Evolutionary conservation across 2,113 vertebrate genomes (phyloP), one percentile per base, ranked within the genome.

Genomic region (Sebastes schlegelii): DNA sequence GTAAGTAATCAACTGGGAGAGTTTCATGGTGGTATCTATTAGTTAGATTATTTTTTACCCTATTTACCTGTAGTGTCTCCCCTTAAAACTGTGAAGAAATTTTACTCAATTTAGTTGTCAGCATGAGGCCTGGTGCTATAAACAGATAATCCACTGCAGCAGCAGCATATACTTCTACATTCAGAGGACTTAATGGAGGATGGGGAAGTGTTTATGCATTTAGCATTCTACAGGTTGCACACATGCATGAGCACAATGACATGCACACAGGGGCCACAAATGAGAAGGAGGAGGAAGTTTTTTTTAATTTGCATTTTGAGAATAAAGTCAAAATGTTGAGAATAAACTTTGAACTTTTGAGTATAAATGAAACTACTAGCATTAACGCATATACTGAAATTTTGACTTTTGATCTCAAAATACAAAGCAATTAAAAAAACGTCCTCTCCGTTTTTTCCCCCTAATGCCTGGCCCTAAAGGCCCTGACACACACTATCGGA

Each of bases 121-220:
- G 49, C 43, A 48, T 54, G 51, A 80, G 51, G 61, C 55, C n/a
- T 43, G 66, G 43, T 23, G 74, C 74, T 86, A 75, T 71, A 64
- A 82, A 68, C 34, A 66, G 34, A 48, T 14, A 81, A 60, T 80
- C 43, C 17, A 69, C 11, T 12, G 65, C 52, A 80, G 57, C 17
- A 23, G 26, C 13, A 66, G 12, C 8, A 34, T 8, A 19, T 19
- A 17, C 13, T 6, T 45, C 19, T 45, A 52, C 34, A 52, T 45
- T 16, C 42, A 72, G 21, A 6, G 16, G 48, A 14, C 23, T 14
- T 4, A 19, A 6, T 66, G 10, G 6, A 26, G 8, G 46, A 51
- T 7, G 34, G 21, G 8, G n/a, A 80, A 34, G 49, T 14, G 8
- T 23, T 62, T 17, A 57, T 82, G 64, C 21, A 8, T 54, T 54